Evolutionary conservation across 2,888 invertebrate species (phyloP), one percentile per base, ranked within the genome.

Genomic region (Leptinotarsa haldemani): DNA sequence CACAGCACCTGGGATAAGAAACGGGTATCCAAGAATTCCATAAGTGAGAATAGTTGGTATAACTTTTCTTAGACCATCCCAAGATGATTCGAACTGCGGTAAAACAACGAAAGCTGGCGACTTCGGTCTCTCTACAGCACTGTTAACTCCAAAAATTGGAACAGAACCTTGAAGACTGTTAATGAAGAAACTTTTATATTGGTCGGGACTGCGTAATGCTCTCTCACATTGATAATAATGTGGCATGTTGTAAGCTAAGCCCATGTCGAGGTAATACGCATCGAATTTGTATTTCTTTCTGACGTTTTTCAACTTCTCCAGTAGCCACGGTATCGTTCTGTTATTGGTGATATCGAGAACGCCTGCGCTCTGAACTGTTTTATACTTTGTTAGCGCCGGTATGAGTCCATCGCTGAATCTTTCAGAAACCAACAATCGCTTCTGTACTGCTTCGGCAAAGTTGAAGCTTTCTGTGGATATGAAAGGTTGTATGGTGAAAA

Each of bases 1-100:
- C 0, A 98, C 95, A 4, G 97, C 94, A 0, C 98, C 97, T 0
- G 97, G 96, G 89, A 98, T 93, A 61, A 97, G 91, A 82, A 97
- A 97, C 0, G 97, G 97, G 87, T 95, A 98, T 0, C 98, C 98
- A 67, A 96, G 92, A 25, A 97, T 91, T 0, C 97, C 97, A 80
- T 97, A 94, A 0, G 94, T 94, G 25, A 97, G 87, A 73, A 96
- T 93, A 0, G 96, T 95, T 0, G 97, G 96, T 80, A 98, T 94
- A 0, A 98, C 92, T 12, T 93, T 91, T 76, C 86, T 80, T 18
- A 88, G 75, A 20, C 87, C 96, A 68, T 93, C 92, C 98, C 98
- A 98, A 0, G 94, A 93, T 0, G 97, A 95, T 75, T 95, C 93
- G 70, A 95, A 94, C 0, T 95, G 94, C 1, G 97, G 94, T 47